Evolutionary conservation across 2,113 vertebrate species (phyloP), one percentile per base, ranked within the genome.

Genomic region (Probosciger aterrimus): DNA sequence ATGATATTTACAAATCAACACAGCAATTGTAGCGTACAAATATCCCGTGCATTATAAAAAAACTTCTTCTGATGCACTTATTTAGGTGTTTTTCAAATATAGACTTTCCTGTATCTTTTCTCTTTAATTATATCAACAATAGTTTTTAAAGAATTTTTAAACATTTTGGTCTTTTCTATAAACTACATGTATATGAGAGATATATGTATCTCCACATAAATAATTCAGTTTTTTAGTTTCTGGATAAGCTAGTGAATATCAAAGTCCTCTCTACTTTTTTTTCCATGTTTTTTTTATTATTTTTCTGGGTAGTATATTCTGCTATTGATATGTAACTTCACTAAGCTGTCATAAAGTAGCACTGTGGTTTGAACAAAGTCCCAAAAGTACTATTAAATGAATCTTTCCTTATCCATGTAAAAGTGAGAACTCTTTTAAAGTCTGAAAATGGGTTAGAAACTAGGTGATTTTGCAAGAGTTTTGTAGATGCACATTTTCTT

Each of bases 101-200:
- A 57, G 9, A 71, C 25, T 74, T 65, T 28, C 24, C 25, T 25
- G 1, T 59, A 33, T 28, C 0, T 4, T 67, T 70, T 71, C 11
- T 80, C 9, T 71, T 82, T 73, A 64, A 27, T 60, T 28, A 12
- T 35, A 50, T 2, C 4, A 5, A 43, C 4, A 53, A 7, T 14
- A 41, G 0, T 13, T 91, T 82, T 55, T 10, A 50, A 91, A 60
- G 3, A 10, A 22, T 15, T 91, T 74, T 57, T 47, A 81, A 71
- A 28, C 0, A 0, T 9, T 7, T 14, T 63, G 8, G 2, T 41
- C 39, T 49, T 35, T 74, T 84, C 41, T 31, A 20, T 52, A 80
- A 3, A 31, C 4, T 59, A 23, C 2, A 1, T 30, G 4, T 43
- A 10, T 49, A 7, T 1, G 31, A 74, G 8, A 4, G 6, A 6